Evolutionary conservation across 2,888 invertebrate genomes (phyloP), one percentile per base, ranked within the genome.

Genomic region (Amphipoea oculea): DNA sequence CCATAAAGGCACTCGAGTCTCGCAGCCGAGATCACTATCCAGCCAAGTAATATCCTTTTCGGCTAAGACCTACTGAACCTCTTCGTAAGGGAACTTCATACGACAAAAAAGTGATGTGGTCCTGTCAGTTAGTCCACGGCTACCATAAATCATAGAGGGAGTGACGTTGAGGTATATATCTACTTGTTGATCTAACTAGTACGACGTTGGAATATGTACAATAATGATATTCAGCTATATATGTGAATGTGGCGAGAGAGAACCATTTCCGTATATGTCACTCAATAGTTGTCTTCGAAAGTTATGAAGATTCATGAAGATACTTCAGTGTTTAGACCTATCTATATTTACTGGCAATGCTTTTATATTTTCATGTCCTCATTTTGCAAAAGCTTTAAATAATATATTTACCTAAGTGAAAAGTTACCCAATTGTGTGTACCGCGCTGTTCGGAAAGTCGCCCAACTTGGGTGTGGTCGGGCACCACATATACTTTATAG

Each of bases 41-140:
- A 85, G 87, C 85, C 93, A 94, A 91, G 95, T 93, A 95, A 96
- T 96, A 95, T 96, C 95, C 95, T 94, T 92, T 93, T 88, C 42
- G 91, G 91, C 89, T 89, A 90, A 91, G 91, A 89, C 91, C 90
- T 89, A 90, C 86, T 90, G 86, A 92, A 90, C 88, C 89, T 89
- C 90, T 90, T 86, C 86, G 88, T 86, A 83, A 82, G 75, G 82
- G 84, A 90, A 90, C 88, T 92, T 89, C 86, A 90, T 91, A 88
- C 86, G 88, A 88, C 85, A 91, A 92, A 92, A 93, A 92, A 91
- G 90, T 89, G 89, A 88, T 88, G 86, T 83, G 82, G 84, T 71
- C 78, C 78, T 89, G 90, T 90, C 90, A 91, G 89, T 86, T 86
- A 79, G 90, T 90, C 88, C 90, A 89, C 88, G 84, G 72, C 65